A percentile compares a stretch with the other conserved stretches of the same genome.
These are phyloP conservation scores for Mixornis gularis DNA, from an alignment of 2,113 vertebrate species.

Conservation along the genomic window DNA sequence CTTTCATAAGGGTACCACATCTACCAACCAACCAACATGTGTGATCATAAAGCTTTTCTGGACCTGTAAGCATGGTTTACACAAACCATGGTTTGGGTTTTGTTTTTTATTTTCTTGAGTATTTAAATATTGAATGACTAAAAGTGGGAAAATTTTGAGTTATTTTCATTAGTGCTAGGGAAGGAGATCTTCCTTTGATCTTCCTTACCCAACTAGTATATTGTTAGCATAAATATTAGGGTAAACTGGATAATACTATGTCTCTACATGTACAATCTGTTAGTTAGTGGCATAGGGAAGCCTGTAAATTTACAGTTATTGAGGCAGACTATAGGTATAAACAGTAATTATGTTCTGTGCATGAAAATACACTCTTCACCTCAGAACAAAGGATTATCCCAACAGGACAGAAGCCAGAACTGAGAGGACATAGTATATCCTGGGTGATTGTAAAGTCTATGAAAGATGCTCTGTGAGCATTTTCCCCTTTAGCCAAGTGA, in stretches of 20 bases:
- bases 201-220: neutral
- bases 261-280: neutral
- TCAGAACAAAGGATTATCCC: neutral
- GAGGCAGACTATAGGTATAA: neutral
- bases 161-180: neutral
- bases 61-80: neutral
- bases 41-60: neutral
- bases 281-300: neutral
- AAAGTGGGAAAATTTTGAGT: neutral
- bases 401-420: neutral
- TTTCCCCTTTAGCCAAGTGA: neutral
- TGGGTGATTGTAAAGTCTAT: neutral
- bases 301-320: neutral
- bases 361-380: neutral
- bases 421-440: neutral
- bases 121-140: neutral
- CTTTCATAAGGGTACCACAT: neutral
- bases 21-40: neutral
- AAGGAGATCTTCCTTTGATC: neutral
- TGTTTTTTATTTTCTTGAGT: neutral
- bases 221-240: neutral
- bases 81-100: neutral
- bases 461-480: neutral
- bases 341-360: neutral
- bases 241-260: neutral